These are phyloP conservation scores for Platyscapa corneri DNA, from an alignment of 1,140 invertebrate genomes.

Conservation along the genomic window DNA sequence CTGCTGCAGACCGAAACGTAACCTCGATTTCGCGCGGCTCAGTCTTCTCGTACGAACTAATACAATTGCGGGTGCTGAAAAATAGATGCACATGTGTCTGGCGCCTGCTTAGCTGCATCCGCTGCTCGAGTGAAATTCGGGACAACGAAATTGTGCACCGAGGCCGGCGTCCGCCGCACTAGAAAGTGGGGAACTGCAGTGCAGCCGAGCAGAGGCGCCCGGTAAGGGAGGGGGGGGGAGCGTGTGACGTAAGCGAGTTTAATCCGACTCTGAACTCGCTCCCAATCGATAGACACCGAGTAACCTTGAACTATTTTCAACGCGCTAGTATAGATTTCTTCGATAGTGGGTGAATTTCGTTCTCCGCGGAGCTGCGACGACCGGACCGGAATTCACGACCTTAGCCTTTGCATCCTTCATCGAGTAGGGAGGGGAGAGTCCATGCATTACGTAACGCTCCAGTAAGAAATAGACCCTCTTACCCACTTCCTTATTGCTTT, in stretches of 20 bases:
- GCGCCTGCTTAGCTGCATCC: background rate
- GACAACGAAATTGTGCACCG: background rate
- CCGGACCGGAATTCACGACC: conserved; percentile 38
- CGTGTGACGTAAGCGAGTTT: conserved; percentile 58
- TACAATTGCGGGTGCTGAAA: background rate
- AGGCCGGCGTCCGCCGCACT: background rate
- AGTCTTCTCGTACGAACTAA: no score
- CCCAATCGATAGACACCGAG: conserved; percentile 60
- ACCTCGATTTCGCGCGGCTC: no score
- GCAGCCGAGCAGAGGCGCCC: background rate
- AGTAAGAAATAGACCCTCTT: no score
- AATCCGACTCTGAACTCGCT: conserved; percentile 59
- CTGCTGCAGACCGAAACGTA: no score
- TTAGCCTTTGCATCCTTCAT: conserved; percentile 30
- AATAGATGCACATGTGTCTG: conserved; percentile 5
- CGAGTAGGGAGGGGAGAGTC: background rate
- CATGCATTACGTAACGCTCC: no score
- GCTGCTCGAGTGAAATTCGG: background rate
- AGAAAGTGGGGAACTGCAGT: conserved; percentile 23
- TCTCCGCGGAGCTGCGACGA: background rate
- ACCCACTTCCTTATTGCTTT: no score
- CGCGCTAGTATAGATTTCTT: conserved; percentile 48
- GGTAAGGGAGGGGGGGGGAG: background rate
- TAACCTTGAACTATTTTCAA: conserved; percentile 67
- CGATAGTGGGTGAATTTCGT: background rate